phyloP scores from a whole-genome alignment of 2,888 invertebrate species.

The Mesochorus sp. region DNA sequence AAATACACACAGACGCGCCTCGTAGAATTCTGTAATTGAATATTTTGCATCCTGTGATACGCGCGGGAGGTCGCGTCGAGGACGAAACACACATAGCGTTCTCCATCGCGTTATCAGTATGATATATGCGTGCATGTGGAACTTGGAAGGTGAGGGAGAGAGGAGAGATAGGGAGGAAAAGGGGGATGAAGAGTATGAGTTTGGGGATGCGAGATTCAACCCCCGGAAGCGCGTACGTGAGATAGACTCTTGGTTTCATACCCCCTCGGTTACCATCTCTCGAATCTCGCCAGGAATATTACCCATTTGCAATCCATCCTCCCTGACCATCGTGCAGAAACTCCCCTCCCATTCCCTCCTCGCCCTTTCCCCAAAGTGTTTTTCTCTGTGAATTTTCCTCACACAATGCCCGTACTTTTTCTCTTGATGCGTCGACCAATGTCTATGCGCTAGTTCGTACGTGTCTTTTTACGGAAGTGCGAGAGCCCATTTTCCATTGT shows the following conservation, averaged over 20 bases:
- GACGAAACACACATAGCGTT: neutral
- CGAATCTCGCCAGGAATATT: slow-evolving; percentile 16
- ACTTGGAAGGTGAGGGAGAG: neutral
- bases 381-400: slow-evolving; percentile 21
- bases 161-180: too few relatives aligned
- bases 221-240: neutral
- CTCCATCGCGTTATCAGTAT: slow-evolving; percentile 50
- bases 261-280: neutral
- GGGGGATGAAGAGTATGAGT: slow-evolving; percentile 10
- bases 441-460: neutral
- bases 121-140: slow-evolving; percentile 45
- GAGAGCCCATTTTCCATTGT: slow-evolving; percentile 40
- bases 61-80: slow-evolving; percentile 25
- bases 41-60: slow-evolving; percentile 45
- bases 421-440: neutral
- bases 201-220: slow-evolving; percentile 4
- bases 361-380: too few relatives aligned
- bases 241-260: slow-evolving; percentile 16
- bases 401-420: slow-evolving; percentile 3
- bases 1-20: neutral
- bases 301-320: slow-evolving; percentile 36
- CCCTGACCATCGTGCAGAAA: slow-evolving; percentile 37
- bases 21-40: slow-evolving; percentile 55
- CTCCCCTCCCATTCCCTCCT: slow-evolving; percentile 6
- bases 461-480: neutral